A percentile compares a stretch with the other conserved stretches of the same genome.
Evolutionary conservation across 2,888 invertebrate genomes (phyloP).

Genomic region (Girardia tigrina): DNA sequence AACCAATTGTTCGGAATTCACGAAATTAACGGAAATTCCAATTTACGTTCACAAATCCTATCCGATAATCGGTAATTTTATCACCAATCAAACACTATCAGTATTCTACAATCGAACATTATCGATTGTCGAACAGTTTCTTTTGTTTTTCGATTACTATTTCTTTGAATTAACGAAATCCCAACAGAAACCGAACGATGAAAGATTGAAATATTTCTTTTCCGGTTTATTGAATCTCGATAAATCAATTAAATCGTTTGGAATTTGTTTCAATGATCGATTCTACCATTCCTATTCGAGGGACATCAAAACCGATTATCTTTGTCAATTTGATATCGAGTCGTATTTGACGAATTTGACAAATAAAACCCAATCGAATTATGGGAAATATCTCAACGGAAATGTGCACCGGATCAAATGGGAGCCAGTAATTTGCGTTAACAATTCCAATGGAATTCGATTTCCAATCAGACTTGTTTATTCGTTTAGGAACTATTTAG

Average conservation of each 20-base stretch:
- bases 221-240: neutral
- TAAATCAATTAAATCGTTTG: neutral
- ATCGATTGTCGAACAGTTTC: conserved; percentile 12
- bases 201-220: neutral
- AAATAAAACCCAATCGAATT: neutral
- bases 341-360: too few species aligned
- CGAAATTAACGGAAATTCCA: neutral
- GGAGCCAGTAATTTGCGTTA: neutral
- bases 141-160: neutral
- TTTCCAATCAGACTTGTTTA: conserved; percentile 1
- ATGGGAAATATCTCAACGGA: neutral
- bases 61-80: neutral
- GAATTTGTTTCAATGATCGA: neutral
- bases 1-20: neutral
- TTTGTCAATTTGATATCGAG: conserved; percentile 4
- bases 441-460: neutral
- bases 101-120: neutral
- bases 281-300: neutral
- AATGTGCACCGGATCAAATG: neutral
- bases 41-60: conserved; percentile 5
- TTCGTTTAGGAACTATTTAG: neutral
- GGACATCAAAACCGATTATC: neutral
- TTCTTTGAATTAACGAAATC: neutral
- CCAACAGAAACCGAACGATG: neutral
- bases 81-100: neutral